phyloP scores from a whole-genome alignment of 1,140 invertebrate genomes.

The Patella vulgata region DNA sequence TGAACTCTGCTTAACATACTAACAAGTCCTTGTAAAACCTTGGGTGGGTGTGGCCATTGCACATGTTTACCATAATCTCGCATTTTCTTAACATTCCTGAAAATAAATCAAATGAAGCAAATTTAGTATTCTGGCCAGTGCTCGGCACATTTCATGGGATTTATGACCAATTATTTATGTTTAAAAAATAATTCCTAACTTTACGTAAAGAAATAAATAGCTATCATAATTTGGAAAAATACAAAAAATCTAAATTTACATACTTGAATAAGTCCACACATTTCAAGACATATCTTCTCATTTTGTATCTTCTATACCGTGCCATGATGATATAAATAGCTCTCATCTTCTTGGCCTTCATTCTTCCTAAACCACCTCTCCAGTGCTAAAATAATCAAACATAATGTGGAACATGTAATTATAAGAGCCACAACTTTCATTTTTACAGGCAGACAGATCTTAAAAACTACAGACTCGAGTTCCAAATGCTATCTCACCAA shows the following conservation, averaged over 20 bases:
- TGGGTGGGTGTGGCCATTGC: slow-evolving; percentile 82
- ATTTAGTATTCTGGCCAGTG: too few relatives aligned
- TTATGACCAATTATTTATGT: too few relatives aligned
- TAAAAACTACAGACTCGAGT: too few relatives aligned
- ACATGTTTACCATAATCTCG: slow-evolving; percentile 82
- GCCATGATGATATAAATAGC: slow-evolving; percentile 84
- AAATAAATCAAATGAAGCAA: slow-evolving; percentile 36
- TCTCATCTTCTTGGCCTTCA: slow-evolving; percentile 83
- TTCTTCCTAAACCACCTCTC: slow-evolving; percentile 83
- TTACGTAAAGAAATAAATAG: too few relatives aligned
- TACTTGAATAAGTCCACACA: slow-evolving; percentile 45
- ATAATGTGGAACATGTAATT: too few relatives aligned
- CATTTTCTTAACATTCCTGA: slow-evolving; percentile 66
- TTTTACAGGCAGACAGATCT: too few relatives aligned
- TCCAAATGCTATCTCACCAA: too few relatives aligned
- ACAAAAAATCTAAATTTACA: too few relatives aligned
- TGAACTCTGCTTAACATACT: slow-evolving; percentile 59
- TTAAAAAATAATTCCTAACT: too few relatives aligned
- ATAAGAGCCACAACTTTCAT: too few relatives aligned
- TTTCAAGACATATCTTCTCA: slow-evolving; percentile 77
- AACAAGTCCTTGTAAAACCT: slow-evolving; percentile 73
- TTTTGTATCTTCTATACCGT: slow-evolving; percentile 87
- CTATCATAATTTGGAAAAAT: too few relatives aligned
- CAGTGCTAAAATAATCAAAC: slow-evolving; percentile 72
- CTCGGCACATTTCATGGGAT: too few relatives aligned